phyloP scores from a whole-genome alignment of 2,113 vertebrate genomes.

The Amphiprion percula region DNA sequence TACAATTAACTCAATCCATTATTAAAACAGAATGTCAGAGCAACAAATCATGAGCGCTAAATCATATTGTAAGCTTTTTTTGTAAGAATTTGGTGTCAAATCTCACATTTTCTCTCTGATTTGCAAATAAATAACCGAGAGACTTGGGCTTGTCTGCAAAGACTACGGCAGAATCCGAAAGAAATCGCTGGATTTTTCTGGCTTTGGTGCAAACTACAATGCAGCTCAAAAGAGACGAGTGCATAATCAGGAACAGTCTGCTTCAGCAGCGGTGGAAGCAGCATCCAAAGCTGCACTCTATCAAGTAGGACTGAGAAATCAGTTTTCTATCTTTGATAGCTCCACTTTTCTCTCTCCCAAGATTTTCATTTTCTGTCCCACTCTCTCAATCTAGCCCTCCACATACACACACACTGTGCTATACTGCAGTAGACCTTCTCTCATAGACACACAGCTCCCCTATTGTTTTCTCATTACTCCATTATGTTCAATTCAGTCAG shows the following conservation, averaged over 20 bases:
- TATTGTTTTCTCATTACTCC: slow-evolving; percentile 53
- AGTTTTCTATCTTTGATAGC: slow-evolving; percentile 47
- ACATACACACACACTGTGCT: slow-evolving; percentile 12
- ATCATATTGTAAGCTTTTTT: not conserved
- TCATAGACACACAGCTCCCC: slow-evolving; percentile 12
- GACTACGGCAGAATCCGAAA: slow-evolving; percentile 20
- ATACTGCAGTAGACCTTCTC: slow-evolving; percentile 6
- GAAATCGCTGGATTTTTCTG: slow-evolving; percentile 18
- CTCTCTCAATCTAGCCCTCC: not conserved
- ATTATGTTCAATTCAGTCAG: slow-evolving; percentile 50
- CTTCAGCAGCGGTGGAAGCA: slow-evolving; percentile 26
- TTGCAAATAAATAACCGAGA: not conserved
- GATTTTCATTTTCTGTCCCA: slow-evolving; percentile 41
- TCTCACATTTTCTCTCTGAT: not conserved
- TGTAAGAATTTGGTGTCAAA: not conserved
- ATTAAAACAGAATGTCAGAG: not conserved
- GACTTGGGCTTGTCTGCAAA: slow-evolving; percentile 26
- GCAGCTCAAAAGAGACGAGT: slow-evolving; percentile 27
- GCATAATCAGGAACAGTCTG: slow-evolving; percentile 43
- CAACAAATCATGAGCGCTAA: slow-evolving; percentile 3
- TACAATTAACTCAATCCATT: slow-evolving; percentile 8
- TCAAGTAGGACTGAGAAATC: slow-evolving; percentile 54
- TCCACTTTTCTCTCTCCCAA: slow-evolving; percentile 46
- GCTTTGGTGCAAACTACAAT: slow-evolving; percentile 43
- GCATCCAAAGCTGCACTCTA: slow-evolving; percentile 50